phyloP scores from a whole-genome alignment of 2,888 invertebrate genomes.

The Rhagophthalmus giganteus region DNA sequence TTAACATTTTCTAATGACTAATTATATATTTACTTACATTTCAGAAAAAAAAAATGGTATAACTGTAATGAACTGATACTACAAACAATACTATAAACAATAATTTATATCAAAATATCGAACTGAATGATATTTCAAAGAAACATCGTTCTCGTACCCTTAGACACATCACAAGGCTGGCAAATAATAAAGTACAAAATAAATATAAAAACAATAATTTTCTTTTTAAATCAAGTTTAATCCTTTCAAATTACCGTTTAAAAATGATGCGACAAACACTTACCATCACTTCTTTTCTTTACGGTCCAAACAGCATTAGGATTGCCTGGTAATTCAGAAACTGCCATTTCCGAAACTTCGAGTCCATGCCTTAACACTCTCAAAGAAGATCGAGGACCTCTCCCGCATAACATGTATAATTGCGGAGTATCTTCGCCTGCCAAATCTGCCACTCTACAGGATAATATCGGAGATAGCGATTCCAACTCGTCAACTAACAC shows the following conservation, averaged over 20 bases:
- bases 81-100: not conserved
- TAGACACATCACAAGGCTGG: not conserved
- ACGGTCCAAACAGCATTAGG: constrained; percentile 99
- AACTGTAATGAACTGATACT: no score
- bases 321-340: constrained; percentile 98
- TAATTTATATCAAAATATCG: not conserved
- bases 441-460: constrained; percentile 82
- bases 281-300: constrained; percentile 93
- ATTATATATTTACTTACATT: no score
- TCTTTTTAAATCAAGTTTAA: no score
- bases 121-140: no score
- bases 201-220: no score
- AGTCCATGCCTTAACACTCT: constrained; percentile 94
- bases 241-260: not conserved
- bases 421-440: constrained; percentile 99
- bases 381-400: constrained; percentile 92
- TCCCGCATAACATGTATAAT: constrained; percentile 92
- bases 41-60: no score
- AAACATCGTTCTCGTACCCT: no score
- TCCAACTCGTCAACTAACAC: constrained; percentile 97
- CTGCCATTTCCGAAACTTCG: constrained; percentile 99
- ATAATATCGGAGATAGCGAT: constrained; percentile 89
- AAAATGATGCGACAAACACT: constrained; percentile 53
- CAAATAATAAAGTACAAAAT: not conserved
- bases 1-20: no score